Conservation (phyloP, 1,140 invertebrate genomes). For the Halictus rubicundus region DNA sequence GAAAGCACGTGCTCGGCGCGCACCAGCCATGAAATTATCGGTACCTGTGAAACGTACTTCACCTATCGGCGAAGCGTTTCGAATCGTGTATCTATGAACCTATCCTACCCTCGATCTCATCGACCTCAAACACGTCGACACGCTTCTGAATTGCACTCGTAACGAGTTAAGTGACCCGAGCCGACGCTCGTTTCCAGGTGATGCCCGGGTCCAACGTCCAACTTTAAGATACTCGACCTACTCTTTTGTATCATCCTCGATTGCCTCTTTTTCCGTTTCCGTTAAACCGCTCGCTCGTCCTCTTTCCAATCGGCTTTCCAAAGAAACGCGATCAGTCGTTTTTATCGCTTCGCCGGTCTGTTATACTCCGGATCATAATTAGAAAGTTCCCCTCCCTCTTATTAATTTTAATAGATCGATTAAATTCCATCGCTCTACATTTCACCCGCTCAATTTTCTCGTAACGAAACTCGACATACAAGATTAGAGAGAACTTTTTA, state of each 20-base stretch:
- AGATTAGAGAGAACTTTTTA: too few species aligned
- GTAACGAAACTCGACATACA: too few species aligned
- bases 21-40: conserved; percentile 61
- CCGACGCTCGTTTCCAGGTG: conserved; percentile 20
- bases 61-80: conserved; percentile 46
- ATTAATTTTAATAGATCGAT: too few species aligned
- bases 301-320: background rate
- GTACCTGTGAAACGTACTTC: conserved; percentile 52
- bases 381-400: too few species aligned
- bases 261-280: background rate
- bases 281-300: background rate
- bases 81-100: conserved; percentile 49
- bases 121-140: conserved; percentile 53
- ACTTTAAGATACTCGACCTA: conserved; percentile 42
- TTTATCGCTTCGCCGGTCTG: too few species aligned
- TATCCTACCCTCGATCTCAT: conserved; percentile 14
- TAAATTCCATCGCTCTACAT: too few species aligned
- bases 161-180: conserved; percentile 55
- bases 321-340: too few species aligned
- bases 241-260: conserved; percentile 18
- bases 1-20: conserved; percentile 55
- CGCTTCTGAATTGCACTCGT: conserved; percentile 41
- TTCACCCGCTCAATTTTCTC: too few species aligned
- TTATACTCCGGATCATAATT: too few species aligned
- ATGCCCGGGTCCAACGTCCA: background rate